Base-by-base conservation (phyloP, 2,888 invertebrate genomes). In the Scaptomyza reducta region DNA sequence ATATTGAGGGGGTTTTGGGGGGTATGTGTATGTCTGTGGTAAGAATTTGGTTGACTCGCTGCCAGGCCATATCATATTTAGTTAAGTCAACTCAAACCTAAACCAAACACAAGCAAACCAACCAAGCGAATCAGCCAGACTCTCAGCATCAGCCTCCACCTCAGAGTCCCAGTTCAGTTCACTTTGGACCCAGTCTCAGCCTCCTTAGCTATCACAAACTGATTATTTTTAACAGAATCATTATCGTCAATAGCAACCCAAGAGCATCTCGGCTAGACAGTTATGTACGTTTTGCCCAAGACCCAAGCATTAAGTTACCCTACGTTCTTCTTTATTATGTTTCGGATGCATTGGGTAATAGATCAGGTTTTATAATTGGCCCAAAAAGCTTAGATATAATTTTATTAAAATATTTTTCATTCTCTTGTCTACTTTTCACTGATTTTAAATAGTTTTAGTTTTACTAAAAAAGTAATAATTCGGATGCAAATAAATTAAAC, bases 151-250 rank as follows among this genome's bases (percentile, higher is more conserved):
- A 16, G 40, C 38, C 9, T 38, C 46, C 10, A 31, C 31, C 31
- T 31, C 10, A 31, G 54, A 60, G 64, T 45, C 56, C 27, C 56
- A 47, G 49, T 42, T 46, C 14, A 27, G 40, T 40, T 16, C 40
- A 40, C 40, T 38, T 27, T 41, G 14, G 42, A 7, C 50, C 16
- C 57, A 27, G 35, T 50, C 46, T 35, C 63, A 55, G 55, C 69
- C 80, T 79, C 71, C 71, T 68, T 65, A 61, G 71, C 85, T 65
- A 82, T 69, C 80, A 70, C 82, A 85, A 82, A 85, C 86, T 85
- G 86, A 87, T 87, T 85, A 83, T 87, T 87, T 85, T 87, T 70
- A 87, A 85, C 88, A 87, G 83, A 85, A 83, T 82, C 88, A 82
- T 87, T 77, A 85, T 72, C 79, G 71, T 76, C 79, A 75, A 66